These are phyloP conservation scores for Brachyrhaphis roseni DNA, from an alignment of 2,797 vertebrate genomes.

Conservation along the genomic window DNA sequence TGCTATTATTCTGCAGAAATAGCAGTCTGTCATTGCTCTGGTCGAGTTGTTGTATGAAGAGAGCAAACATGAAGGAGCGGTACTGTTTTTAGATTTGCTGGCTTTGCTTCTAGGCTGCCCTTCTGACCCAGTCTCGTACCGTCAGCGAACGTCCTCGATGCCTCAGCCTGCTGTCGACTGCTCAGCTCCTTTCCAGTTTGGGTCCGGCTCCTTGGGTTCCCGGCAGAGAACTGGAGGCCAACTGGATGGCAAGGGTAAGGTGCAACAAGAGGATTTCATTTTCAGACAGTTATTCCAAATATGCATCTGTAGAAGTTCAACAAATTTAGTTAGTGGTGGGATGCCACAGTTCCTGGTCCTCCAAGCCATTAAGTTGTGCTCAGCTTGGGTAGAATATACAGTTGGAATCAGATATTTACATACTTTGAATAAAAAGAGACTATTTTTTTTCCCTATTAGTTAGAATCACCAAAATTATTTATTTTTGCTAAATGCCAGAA, in stretches of 20 bases:
- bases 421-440: background rate
- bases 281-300: background rate
- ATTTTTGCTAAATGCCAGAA: background rate
- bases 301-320: background rate
- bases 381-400: background rate
- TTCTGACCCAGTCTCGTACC: constrained; percentile 80
- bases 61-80: background rate
- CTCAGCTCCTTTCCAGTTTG: constrained; percentile 83
- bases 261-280: background rate
- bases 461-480: background rate
- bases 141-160: constrained; percentile 75
- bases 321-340: background rate
- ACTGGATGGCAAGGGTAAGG: constrained; percentile 83
- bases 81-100: constrained; percentile 6
- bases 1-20: background rate
- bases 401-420: background rate
- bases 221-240: constrained; percentile 67
- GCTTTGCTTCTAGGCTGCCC: constrained; percentile 68
- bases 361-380: no score
- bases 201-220: constrained; percentile 75
- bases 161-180: constrained; percentile 84
- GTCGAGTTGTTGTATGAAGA: background rate
- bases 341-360: no score
- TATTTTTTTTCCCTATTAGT: background rate
- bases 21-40: background rate